A percentile compares a stretch with the other conserved stretches of the same genome.
phyloP scores from a whole-genome alignment of 2,888 invertebrate genomes.

The Caenorhabditis panamensis region DNA sequence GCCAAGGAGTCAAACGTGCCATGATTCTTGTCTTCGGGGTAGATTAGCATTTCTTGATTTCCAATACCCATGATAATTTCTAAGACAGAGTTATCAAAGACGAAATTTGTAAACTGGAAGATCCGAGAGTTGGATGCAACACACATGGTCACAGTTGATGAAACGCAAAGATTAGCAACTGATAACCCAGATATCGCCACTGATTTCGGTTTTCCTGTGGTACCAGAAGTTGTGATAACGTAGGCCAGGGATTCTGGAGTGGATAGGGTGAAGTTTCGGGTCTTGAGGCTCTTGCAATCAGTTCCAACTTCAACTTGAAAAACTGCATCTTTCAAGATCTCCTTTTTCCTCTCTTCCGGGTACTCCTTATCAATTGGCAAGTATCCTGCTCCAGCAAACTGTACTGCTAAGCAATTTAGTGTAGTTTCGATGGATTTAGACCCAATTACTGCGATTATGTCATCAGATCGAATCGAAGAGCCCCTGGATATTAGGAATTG shows the following conservation, averaged over 20 bases:
- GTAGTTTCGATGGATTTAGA: conserved; percentile 49
- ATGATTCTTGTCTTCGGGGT: background rate
- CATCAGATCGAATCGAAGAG: conserved; percentile 59
- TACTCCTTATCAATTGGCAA: conserved; percentile 46
- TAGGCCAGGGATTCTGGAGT: conserved; percentile 69
- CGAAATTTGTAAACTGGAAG: conserved; percentile 71
- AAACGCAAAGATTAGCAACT: conserved; percentile 67
- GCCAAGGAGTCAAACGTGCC: conserved; percentile 57
- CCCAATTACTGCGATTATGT: conserved; percentile 66
- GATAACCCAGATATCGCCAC: conserved; percentile 68
- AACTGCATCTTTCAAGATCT: conserved; percentile 32
- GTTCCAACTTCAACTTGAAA: too few relatives aligned
- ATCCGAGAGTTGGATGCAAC: conserved; percentile 32
- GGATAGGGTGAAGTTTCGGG: conserved; percentile 20
- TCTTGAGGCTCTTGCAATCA: too few relatives aligned
- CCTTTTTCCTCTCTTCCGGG: conserved; percentile 28
- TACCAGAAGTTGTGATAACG: conserved; percentile 79
- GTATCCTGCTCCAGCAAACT: conserved; percentile 44
- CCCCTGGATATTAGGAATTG: conserved; percentile 50
- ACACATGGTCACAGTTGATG: conserved; percentile 53
- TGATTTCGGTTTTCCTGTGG: conserved; percentile 78
- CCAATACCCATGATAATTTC: conserved; percentile 71
- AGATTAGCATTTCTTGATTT: conserved; percentile 63
- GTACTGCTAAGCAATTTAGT: conserved; percentile 31
- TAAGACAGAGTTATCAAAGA: conserved; percentile 78